Percentiles rank a stretch among this genome's conserved stretches.
These are phyloP conservation scores for Silurus asotus DNA, from an alignment of 2,113 vertebrate genomes.

Conservation along the genomic window DNA sequence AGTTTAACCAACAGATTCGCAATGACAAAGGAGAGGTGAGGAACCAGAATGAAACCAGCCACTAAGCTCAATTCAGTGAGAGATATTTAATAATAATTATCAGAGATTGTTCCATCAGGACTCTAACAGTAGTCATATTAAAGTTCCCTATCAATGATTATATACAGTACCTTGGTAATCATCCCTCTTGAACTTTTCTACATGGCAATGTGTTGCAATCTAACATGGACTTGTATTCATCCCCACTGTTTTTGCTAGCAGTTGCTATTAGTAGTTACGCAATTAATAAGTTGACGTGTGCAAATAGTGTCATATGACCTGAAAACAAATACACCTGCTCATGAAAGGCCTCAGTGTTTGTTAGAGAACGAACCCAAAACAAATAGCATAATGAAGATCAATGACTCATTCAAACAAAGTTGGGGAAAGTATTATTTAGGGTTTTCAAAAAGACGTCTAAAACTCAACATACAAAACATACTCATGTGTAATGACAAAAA, in stretches of 20 bases:
- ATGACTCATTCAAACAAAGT: not conserved
- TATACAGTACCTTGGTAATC: not conserved
- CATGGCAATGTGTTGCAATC: not conserved
- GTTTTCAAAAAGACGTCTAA: not conserved
- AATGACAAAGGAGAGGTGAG: conserved; percentile 94
- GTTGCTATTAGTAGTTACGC: not conserved
- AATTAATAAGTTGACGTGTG: not conserved
- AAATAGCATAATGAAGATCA: not conserved
- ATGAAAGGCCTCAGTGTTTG: not conserved
- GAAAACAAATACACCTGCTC: not conserved
- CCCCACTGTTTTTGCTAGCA: not conserved
- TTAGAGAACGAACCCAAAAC: not conserved
- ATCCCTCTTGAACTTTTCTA: not conserved
- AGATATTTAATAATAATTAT: not conserved
- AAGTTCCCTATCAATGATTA: not conserved
- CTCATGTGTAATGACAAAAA: not conserved
- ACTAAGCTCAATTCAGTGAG: not conserved
- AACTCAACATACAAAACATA: not conserved
- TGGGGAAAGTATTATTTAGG: not conserved
- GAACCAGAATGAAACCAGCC: not conserved
- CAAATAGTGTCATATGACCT: not conserved
- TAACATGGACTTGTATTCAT: not conserved
- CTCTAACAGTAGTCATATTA: not conserved
- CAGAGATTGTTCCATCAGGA: not conserved
- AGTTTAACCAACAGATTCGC: conserved; percentile 94